Evolutionary conservation across 1,140 invertebrate genomes (phyloP).

Genomic region (Drosophila prosaltans): DNA sequence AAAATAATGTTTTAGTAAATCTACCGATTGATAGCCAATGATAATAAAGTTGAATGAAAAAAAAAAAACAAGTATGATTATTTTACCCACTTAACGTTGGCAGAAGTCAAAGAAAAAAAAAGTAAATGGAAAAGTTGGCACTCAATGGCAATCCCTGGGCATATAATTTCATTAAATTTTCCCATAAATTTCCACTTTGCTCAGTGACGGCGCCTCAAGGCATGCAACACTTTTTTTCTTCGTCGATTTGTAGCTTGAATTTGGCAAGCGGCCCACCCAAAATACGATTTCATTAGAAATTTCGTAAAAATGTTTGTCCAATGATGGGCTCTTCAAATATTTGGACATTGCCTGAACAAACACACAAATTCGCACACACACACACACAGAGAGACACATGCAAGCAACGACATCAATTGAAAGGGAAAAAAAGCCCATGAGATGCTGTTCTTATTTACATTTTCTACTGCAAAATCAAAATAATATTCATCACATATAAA

Average conservation of each 20-base stretch:
- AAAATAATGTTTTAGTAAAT: conserved; percentile 21
- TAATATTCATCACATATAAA: not conserved
- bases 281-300: conserved; percentile 58
- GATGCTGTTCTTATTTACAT: conserved; percentile 19
- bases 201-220: conserved; percentile 39
- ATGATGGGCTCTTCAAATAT: conserved; percentile 52
- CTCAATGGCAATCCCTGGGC: conserved; percentile 15
- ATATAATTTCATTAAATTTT: conserved; percentile 66
- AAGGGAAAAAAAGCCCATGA: conserved; percentile 16
- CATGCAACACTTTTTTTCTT: conserved; percentile 48
- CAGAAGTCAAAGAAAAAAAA: not conserved
- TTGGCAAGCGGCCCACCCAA: conserved; percentile 42
- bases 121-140: conserved; percentile 46
- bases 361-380: conserved; percentile 11
- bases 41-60: conserved; percentile 32
- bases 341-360: conserved; percentile 59
- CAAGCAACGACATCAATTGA: not conserved
- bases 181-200: conserved; percentile 50
- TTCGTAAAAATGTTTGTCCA: conserved; percentile 52
- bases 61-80: conserved; percentile 7
- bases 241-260: not conserved
- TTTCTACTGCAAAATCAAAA: not conserved
- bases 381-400: not conserved
- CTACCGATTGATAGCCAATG: conserved; percentile 37
- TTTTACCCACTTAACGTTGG: not conserved